Evolutionary conservation across 2,797 vertebrate species (phyloP).

Genomic region (Melanotaenia pygmaea): DNA sequence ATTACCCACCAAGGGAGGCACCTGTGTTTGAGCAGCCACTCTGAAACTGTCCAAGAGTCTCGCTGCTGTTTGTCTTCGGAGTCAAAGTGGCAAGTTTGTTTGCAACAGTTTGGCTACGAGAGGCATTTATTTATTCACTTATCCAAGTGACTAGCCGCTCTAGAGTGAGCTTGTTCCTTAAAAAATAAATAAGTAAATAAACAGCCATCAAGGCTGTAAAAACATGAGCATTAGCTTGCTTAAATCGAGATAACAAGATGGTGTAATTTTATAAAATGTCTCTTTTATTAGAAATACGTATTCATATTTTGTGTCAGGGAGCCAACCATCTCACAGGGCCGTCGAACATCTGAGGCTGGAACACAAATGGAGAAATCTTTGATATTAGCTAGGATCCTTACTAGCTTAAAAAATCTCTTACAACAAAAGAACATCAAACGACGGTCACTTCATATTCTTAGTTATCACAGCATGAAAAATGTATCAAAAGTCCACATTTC

Average conservation of each 20-base stretch:
- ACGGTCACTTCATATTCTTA: not conserved
- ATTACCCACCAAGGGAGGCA: constrained; percentile 52
- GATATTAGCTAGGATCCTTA: constrained; percentile 26
- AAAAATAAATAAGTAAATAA: constrained; percentile 14
- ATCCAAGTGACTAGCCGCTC: constrained; percentile 38
- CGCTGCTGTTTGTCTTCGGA: constrained; percentile 57
- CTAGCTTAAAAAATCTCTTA: constrained; percentile 23
- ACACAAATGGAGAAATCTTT: constrained; percentile 24
- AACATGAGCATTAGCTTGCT: constrained; percentile 30
- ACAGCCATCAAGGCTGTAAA: constrained; percentile 9
- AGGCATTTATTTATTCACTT: constrained; percentile 25
- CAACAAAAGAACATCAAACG: constrained; percentile 41
- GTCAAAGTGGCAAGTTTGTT: constrained; percentile 64
- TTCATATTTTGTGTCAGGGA: constrained; percentile 18
- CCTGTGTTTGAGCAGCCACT: constrained; percentile 64
- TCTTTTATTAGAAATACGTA: constrained; percentile 16
- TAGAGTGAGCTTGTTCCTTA: constrained; percentile 11
- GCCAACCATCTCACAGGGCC: constrained; percentile 8
- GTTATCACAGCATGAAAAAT: constrained; percentile 11
- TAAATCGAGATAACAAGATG: constrained; percentile 14
- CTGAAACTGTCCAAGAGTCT: constrained; percentile 44
- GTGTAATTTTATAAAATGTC: constrained; percentile 14
- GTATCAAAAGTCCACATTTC: not conserved
- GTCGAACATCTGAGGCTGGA: constrained; percentile 40
- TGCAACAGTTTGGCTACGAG: constrained; percentile 41